Percentiles rank a stretch among this genome's conserved stretches.
Evolutionary conservation across 1,140 invertebrate species (phyloP).

Genomic region (Psix sp.): DNA sequence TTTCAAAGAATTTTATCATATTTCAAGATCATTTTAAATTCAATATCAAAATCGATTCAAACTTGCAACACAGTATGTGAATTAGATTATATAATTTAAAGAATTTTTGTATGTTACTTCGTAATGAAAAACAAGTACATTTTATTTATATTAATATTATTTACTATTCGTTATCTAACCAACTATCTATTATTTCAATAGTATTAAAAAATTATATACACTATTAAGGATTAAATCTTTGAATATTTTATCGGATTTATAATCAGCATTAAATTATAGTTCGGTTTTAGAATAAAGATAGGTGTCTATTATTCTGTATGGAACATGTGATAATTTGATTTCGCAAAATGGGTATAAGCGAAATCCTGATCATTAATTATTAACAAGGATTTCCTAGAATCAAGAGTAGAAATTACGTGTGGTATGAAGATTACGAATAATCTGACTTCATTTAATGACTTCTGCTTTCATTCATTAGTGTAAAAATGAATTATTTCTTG

Average conservation of each 20-base stretch:
- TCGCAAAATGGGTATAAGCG: constrained; percentile 58
- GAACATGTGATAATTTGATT: constrained; percentile 58
- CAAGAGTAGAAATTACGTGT: constrained; percentile 57
- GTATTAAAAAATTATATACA: no score
- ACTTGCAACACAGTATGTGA: background rate
- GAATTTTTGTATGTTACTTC: background rate
- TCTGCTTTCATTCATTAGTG: no score
- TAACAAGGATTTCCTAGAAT: constrained; percentile 43
- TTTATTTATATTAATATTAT: no score
- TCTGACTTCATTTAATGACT: constrained; percentile 49
- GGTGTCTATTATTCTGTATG: constrained; percentile 51
- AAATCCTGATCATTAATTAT: constrained; percentile 59
- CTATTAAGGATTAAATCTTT: no score
- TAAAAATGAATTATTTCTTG: no score
- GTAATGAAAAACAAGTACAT: no score
- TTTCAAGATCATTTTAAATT: constrained; percentile 51
- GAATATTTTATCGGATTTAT: constrained; percentile 8
- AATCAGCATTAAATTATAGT: constrained; percentile 19
- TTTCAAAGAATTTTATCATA: constrained; percentile 69
- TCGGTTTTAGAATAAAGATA: constrained; percentile 46
- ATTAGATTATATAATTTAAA: constrained; percentile 8
- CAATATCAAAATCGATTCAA: constrained; percentile 45
- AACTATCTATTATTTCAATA: no score
- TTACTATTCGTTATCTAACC: no score
- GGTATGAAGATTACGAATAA: constrained; percentile 58